Conservation (phyloP, 2,888 invertebrate species). For the Synanthedon vespiformis region DNA sequence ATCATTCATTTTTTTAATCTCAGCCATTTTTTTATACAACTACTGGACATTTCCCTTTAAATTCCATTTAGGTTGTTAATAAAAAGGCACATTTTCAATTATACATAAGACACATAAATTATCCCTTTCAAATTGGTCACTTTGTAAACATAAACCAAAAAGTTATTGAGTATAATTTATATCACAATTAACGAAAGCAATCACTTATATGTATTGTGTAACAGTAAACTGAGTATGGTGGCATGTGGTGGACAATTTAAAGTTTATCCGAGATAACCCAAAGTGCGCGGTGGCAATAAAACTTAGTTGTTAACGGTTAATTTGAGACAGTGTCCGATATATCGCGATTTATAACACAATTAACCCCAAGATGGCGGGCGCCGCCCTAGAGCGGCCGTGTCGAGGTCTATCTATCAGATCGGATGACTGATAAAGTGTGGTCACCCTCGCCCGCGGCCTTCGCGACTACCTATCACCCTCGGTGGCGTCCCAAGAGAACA, state of each 20-base stretch:
- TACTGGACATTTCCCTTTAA: no score
- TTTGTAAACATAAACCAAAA: no score
- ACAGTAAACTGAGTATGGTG: slow-evolving; percentile 43
- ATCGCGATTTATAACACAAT: slow-evolving; percentile 41
- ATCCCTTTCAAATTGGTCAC: no score
- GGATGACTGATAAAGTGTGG: slow-evolving; percentile 57
- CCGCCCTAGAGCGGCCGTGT: slow-evolving; percentile 5
- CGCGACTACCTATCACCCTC: slow-evolving; percentile 28
- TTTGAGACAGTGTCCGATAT: slow-evolving; percentile 53
- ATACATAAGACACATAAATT: no score
- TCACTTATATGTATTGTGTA: slow-evolving; percentile 35
- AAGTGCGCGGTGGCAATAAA: slow-evolving; percentile 49
- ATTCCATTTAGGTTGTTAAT: no score
- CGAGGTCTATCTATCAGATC: slow-evolving; percentile 41
- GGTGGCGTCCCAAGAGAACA: slow-evolving; percentile 30
- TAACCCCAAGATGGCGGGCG: slow-evolving; percentile 5
- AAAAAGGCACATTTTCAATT: no score
- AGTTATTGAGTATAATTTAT: no score
- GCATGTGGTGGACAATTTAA: slow-evolving; percentile 54
- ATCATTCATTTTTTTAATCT: no score
- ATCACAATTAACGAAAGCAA: slow-evolving; percentile 18
- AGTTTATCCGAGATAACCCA: slow-evolving; percentile 50
- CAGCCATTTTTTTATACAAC: no score
- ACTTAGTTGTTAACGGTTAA: slow-evolving; percentile 57
- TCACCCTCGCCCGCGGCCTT: slow-evolving; percentile 41